Evolutionary conservation across 1,140 invertebrate genomes (phyloP).

Genomic region (Diuraphis noxia): DNA sequence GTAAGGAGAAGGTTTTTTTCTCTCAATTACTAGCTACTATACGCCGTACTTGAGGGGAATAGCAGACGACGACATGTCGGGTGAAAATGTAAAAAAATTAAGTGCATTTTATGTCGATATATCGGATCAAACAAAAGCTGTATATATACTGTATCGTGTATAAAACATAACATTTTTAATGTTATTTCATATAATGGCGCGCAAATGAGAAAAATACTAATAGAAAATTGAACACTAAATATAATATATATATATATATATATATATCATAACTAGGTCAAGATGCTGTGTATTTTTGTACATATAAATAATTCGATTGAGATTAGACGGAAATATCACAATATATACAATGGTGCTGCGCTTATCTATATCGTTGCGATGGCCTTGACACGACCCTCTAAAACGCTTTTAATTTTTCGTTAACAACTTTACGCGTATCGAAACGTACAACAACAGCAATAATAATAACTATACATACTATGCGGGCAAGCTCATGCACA

Average conservation of each 20-base stretch:
- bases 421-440: not conserved
- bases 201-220: not conserved
- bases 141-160: not conserved
- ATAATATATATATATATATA: not conserved
- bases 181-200: not conserved
- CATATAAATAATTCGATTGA: not conserved
- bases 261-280: slow-evolving; percentile 32
- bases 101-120: not conserved
- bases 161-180: not conserved
- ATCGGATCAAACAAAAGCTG: not conserved
- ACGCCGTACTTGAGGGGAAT: not conserved
- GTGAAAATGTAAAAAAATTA: not conserved
- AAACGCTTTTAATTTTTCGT: slow-evolving; percentile 14
- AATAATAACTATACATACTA: not conserved
- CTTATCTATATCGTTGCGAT: not conserved
- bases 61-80: not conserved
- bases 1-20: not conserved
- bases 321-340: not conserved
- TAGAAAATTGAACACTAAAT: not conserved
- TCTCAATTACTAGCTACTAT: not conserved
- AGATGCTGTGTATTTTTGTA: not conserved
- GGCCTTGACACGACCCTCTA: slow-evolving; percentile 12
- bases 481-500: not conserved
- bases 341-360: too few species aligned
- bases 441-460: not conserved